These are phyloP conservation scores for Philonicus albiceps DNA, from an alignment of 2,888 invertebrate genomes.

Conservation along the genomic window DNA sequence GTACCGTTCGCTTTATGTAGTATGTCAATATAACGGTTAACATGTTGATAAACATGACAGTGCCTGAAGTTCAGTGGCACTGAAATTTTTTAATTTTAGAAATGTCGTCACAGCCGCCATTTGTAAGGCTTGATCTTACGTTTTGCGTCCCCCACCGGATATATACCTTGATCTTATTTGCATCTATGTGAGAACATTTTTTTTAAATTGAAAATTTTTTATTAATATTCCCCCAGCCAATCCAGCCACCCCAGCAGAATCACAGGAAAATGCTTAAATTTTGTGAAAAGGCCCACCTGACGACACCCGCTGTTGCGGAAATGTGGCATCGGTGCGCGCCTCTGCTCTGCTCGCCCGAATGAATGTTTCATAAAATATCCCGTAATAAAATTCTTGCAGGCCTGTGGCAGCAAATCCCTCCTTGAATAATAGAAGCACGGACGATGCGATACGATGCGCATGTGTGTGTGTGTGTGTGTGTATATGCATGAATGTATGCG, in stretches of 20 bases:
- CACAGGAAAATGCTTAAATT: background rate
- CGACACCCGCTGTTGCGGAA: background rate
- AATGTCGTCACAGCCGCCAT: background rate
- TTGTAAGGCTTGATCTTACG: background rate
- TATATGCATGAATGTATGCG: background rate
- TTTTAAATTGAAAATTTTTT: background rate
- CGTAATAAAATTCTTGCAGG: constrained; percentile 34
- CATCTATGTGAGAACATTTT: background rate
- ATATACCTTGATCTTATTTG: background rate
- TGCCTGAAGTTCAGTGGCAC: background rate
- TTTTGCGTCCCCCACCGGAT: background rate
- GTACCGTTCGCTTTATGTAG: background rate
- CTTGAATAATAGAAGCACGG: background rate
- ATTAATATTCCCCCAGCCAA: background rate
- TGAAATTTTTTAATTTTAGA: background rate
- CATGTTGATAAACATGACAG: background rate
- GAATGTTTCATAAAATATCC: constrained; percentile 26
- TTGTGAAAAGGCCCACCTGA: background rate
- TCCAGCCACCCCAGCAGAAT: background rate
- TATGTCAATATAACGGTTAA: background rate
- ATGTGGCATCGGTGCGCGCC: background rate
- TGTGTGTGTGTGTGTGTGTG: background rate
- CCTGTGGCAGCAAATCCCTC: background rate
- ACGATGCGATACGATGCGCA: background rate
- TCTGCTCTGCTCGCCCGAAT: background rate